Conservation (phyloP, 2,888 invertebrate genomes). For the Eristalis pertinax region DNA sequence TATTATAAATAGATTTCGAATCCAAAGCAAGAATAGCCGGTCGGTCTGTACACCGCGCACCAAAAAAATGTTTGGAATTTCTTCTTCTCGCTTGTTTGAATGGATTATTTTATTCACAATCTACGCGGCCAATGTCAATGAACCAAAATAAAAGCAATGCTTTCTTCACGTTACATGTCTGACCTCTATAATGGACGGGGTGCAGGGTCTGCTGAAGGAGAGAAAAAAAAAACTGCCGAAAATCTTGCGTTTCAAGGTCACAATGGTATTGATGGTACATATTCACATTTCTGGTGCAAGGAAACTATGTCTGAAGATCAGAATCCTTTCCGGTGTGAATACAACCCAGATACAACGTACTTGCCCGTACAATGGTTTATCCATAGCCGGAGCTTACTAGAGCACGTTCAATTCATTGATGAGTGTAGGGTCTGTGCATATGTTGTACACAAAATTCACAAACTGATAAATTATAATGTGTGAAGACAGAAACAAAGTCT, state of each 20-base stretch:
- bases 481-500: not conserved
- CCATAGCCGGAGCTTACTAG: not conserved
- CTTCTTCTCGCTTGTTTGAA: not conserved
- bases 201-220: not conserved
- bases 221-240: not conserved
- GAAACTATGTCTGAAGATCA: not conserved
- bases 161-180: not conserved
- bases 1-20: not conserved
- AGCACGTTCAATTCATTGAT: not conserved
- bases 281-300: not conserved
- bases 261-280: not conserved
- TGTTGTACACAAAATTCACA: not conserved
- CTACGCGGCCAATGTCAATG: slow-evolving; percentile 14
- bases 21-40: not conserved
- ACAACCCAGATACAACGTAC: not conserved
- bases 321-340: not conserved
- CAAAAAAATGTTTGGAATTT: not conserved
- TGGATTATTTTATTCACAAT: not conserved
- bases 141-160: slow-evolving; percentile 11
- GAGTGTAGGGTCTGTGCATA: not conserved
- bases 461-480: not conserved
- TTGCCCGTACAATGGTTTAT: not conserved
- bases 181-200: not conserved
- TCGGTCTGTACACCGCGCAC: not conserved
- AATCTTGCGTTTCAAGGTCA: not conserved